These are phyloP conservation scores for Opisthograptis luteolata DNA, from an alignment of 2,888 invertebrate species.

Conservation along the genomic window DNA sequence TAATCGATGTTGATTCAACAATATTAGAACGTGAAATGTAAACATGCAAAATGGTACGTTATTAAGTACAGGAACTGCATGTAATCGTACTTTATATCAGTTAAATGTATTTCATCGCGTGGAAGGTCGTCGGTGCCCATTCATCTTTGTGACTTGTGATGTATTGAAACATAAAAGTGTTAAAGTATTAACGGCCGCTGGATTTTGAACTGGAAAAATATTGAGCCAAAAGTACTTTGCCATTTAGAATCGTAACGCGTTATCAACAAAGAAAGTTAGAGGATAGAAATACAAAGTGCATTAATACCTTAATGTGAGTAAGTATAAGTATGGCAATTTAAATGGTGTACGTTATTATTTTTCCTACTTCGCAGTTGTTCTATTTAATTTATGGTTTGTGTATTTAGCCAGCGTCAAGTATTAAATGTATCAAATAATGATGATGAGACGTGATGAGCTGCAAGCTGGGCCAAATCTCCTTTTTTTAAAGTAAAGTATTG, in stretches of 20 bases:
- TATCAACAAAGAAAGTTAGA: too few species aligned
- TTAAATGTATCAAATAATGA: too few species aligned
- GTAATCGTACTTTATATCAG: conserved; percentile 31
- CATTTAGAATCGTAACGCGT: background rate
- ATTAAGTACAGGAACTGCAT: conserved; percentile 30
- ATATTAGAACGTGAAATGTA: conserved; percentile 66
- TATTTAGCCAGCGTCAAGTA: too few species aligned
- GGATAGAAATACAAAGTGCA: too few species aligned
- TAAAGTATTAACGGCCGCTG: background rate
- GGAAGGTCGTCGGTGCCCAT: conserved; percentile 32
- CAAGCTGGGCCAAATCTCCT: too few species aligned
- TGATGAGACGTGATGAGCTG: too few species aligned
- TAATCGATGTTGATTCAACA: conserved; percentile 75
- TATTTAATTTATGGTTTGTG: too few species aligned
- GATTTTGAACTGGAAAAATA: background rate
- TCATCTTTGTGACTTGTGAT: conserved; percentile 13
- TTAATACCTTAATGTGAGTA: too few species aligned
- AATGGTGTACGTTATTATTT: too few species aligned
- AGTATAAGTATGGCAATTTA: too few species aligned
- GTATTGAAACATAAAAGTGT: conserved; percentile 3
- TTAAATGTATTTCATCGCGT: conserved; percentile 37
- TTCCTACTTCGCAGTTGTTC: too few species aligned
- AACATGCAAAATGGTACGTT: conserved; percentile 56
- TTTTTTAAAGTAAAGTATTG: too few species aligned
- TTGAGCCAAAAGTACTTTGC: background rate